Evolutionary conservation across 2,113 vertebrate genomes (phyloP).

Genomic region (Ploceus nigricollis): DNA sequence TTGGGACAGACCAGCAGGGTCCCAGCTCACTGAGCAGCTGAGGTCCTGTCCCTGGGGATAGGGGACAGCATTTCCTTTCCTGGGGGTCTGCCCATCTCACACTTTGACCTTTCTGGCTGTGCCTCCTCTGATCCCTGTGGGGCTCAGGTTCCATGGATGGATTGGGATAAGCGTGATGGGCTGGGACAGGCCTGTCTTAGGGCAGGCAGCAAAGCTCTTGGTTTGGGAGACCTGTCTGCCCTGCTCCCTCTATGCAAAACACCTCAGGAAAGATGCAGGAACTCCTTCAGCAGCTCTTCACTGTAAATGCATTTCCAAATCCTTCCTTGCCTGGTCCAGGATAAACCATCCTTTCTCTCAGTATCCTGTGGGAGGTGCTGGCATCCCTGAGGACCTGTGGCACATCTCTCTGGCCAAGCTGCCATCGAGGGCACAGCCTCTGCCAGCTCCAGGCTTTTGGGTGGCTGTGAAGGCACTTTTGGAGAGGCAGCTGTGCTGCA

Average conservation of each 20-base stretch:
- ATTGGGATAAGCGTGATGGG: background rate
- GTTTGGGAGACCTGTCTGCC: background rate
- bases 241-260: background rate
- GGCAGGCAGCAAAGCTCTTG: accelerated
- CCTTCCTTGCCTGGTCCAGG: accelerated
- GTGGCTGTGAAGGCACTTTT: background rate
- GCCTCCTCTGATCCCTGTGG: accelerated
- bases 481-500: background rate
- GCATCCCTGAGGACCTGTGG: background rate
- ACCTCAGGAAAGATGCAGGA: background rate
- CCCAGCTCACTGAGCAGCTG: accelerated
- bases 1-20: background rate
- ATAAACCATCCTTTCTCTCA: background rate
- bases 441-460: background rate
- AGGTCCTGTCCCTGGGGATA: background rate
- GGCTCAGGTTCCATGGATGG: accelerated
- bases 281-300: background rate
- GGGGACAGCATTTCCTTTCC: background rate
- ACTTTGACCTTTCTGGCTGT: background rate
- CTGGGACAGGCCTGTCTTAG: accelerated
- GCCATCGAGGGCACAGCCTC: background rate
- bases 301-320: background rate
- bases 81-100: accelerated
- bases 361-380: background rate
- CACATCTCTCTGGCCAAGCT: accelerated